phyloP scores from a whole-genome alignment of 2,888 invertebrate species.

The Steinernema scapterisci region DNA sequence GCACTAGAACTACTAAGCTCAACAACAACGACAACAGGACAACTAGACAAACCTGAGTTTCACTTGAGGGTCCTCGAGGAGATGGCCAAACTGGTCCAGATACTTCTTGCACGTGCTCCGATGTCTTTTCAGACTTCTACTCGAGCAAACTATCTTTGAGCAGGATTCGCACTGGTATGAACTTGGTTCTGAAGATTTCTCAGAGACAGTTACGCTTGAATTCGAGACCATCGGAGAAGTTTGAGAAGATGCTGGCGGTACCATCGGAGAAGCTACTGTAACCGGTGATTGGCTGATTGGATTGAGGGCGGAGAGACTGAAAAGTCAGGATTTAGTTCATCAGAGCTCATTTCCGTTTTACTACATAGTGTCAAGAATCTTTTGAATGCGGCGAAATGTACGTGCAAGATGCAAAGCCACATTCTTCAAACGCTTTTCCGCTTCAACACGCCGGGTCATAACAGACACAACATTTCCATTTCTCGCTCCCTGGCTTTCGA shows the following conservation, averaged over 20 bases:
- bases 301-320: constrained; percentile 6
- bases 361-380: too few species aligned
- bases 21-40: not conserved
- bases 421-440: too few species aligned
- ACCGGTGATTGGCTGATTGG: not conserved
- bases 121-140: constrained; percentile 17
- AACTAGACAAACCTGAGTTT: not conserved
- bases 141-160: constrained; percentile 4
- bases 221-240: not conserved
- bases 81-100: constrained; percentile 12
- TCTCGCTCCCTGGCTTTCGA: too few species aligned
- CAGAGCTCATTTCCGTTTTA: too few species aligned
- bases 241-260: not conserved
- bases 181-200: not conserved
- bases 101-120: constrained; percentile 20
- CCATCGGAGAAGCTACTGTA: not conserved
- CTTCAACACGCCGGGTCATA: too few species aligned
- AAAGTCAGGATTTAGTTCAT: not conserved
- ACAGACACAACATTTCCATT: too few species aligned
- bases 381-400: too few species aligned
- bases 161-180: constrained; percentile 7
- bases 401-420: too few species aligned
- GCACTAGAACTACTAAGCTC: not conserved
- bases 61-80: not conserved
- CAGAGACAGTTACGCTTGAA: not conserved